These are phyloP conservation scores for Gorsachius goisagi DNA, from an alignment of 2,113 vertebrate species.

Conservation along the genomic window DNA sequence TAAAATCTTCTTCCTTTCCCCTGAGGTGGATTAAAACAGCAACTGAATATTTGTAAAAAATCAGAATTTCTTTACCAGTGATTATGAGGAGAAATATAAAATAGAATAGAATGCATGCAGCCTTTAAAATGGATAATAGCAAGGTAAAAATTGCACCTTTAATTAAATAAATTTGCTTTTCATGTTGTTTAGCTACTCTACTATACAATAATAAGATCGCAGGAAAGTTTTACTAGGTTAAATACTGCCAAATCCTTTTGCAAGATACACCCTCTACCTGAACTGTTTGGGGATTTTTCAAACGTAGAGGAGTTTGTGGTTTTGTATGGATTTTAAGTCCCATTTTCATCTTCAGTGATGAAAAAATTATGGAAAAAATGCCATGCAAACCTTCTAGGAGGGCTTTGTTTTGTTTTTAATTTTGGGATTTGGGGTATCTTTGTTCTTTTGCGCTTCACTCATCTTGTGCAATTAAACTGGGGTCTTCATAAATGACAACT, in stretches of 20 bases:
- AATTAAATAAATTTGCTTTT: background rate
- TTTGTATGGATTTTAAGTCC: background rate
- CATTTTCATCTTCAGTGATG: background rate
- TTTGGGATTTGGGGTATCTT: background rate
- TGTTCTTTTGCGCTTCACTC: background rate
- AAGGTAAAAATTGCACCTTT: background rate
- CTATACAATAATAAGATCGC: background rate
- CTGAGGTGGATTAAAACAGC: background rate
- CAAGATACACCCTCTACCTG: background rate
- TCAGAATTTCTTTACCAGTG: background rate
- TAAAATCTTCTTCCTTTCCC: background rate
- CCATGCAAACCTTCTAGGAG: accelerated
- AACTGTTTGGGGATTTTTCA: background rate
- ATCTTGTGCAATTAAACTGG: background rate
- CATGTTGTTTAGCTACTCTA: background rate
- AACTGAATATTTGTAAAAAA: background rate
- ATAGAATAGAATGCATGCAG: background rate
- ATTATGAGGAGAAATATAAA: background rate
- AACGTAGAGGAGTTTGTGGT: background rate
- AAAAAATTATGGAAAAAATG: background rate
- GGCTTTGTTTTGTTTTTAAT: background rate
- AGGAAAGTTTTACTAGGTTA: background rate
- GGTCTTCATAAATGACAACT: background rate
- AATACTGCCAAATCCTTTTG: background rate
- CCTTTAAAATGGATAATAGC: background rate